These are phyloP conservation scores for Albula glossodonta DNA, from an alignment of 2,113 vertebrate genomes.

Conservation along the genomic window DNA sequence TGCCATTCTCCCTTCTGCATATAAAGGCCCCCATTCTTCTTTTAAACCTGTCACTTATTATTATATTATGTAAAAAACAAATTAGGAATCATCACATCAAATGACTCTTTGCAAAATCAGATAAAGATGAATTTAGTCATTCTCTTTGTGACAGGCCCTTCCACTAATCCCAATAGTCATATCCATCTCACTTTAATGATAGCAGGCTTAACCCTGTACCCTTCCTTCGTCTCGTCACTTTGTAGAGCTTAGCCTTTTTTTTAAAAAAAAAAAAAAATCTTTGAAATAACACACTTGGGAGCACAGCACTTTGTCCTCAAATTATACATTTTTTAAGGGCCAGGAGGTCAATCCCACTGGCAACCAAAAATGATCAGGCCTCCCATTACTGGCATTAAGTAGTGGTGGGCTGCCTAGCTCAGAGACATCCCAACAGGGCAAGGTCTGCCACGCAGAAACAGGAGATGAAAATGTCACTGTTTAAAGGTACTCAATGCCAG, in stretches of 20 bases:
- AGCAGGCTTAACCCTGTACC: background rate
- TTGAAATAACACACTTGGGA: background rate
- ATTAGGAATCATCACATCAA: background rate
- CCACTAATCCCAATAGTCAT: background rate
- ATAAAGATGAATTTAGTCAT: background rate
- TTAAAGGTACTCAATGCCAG: background rate
- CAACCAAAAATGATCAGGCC: background rate
- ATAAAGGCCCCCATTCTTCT: background rate
- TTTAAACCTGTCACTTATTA: background rate
- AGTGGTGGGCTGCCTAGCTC: background rate
- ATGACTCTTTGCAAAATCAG: background rate
- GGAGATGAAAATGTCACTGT: background rate
- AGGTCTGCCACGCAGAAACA: background rate
- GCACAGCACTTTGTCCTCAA: background rate
- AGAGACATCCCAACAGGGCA: background rate
- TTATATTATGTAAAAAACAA: background rate
- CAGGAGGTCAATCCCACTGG: background rate
- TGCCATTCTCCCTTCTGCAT: background rate
- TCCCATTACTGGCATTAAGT: background rate
- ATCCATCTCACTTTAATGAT: background rate
- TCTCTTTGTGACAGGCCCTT: background rate
- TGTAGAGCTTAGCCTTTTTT: background rate
- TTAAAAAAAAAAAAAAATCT: no score
- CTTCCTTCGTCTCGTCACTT: background rate
- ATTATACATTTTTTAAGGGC: background rate